Base-by-base conservation (phyloP, 2,113 vertebrate species). In the Boulengeromyrus knoepffleri region DNA sequence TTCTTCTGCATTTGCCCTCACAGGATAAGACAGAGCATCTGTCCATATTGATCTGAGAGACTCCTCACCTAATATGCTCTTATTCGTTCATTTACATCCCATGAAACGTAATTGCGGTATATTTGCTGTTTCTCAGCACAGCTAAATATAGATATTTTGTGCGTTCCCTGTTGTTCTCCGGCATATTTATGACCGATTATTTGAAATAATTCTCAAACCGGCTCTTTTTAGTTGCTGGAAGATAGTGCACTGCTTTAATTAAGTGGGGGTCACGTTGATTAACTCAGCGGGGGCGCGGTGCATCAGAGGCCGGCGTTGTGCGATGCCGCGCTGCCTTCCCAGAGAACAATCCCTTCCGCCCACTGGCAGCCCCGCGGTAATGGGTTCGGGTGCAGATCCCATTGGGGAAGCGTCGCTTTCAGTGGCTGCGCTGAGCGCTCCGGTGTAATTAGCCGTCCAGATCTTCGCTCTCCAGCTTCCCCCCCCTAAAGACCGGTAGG, bases 231-330 rank as follows among this genome's bases (percentile, higher is more conserved):
- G 92, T 94, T 93, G 90, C 93, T 91, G 92, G 93, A 94, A 93
- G 93, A 93, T 93, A 92, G 93, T 93, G 92, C 95, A 95, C 94
- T 95, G 95, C 95, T 96, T 96, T 96, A 96, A 96, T 96, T 96
- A 96, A 95, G 94, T 92, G 92, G 92, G 94, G 95, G 96, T 96
- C 96, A 95, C 93, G 95, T 95, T 95, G 95, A 95, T 96, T 94
- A 95, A 95, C 95, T 93, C 95, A 93, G 94, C 92, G 93, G 94
- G 74, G 95, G 92, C 93, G 92, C 91, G 91, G 94, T 92, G 93
- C 91, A 89, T 92, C 91, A 92, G 92, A 95, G 93, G 93, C 93
- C 93, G 91, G 93, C 90, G 93, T 93, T 93, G 90, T 77, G 86
- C 92, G 86, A 80, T 90, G 62, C 87, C 19, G 58, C 9, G 58